These are phyloP conservation scores for Ophiodon elongatus DNA, from an alignment of 2,113 vertebrate genomes.

Conservation along the genomic window DNA sequence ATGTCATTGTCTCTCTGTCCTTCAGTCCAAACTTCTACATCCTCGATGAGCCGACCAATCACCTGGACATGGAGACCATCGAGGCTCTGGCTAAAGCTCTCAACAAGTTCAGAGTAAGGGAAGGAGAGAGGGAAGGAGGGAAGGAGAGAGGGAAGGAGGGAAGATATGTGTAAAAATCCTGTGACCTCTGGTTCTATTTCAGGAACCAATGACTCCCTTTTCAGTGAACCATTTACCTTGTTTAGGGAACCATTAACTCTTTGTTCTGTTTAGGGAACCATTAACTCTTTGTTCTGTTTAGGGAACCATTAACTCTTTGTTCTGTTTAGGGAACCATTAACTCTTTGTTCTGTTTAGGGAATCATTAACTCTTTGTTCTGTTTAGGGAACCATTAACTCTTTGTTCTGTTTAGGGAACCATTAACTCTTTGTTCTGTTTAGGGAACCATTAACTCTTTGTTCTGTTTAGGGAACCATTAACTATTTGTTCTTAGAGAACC, in stretches of 20 bases:
- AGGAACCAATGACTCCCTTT: not conserved
- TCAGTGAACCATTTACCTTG: not conserved
- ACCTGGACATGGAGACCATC: conserved; percentile 99
- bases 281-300: not conserved
- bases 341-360: no score
- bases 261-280: not conserved
- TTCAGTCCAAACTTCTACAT: conserved; percentile 97
- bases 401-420: no score
- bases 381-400: no score
- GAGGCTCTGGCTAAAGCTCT: conserved; percentile 94
- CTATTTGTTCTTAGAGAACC: no score
- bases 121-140: not conserved
- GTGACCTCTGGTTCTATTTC: no score
- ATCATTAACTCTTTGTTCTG: no score
- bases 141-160: no score
- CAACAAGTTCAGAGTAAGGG: conserved; percentile 91
- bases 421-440: no score
- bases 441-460: no score
- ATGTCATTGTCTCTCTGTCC: conserved; percentile 33
- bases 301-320: not conserved
- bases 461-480: no score
- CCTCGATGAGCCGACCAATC: conserved; percentile 97
- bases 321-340: no score
- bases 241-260: no score
- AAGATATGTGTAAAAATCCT: not conserved